A percentile compares a stretch with the other conserved stretches of the same genome.
phyloP scores from a whole-genome alignment of 2,888 invertebrate species.

The Nymphalis c-album region DNA sequence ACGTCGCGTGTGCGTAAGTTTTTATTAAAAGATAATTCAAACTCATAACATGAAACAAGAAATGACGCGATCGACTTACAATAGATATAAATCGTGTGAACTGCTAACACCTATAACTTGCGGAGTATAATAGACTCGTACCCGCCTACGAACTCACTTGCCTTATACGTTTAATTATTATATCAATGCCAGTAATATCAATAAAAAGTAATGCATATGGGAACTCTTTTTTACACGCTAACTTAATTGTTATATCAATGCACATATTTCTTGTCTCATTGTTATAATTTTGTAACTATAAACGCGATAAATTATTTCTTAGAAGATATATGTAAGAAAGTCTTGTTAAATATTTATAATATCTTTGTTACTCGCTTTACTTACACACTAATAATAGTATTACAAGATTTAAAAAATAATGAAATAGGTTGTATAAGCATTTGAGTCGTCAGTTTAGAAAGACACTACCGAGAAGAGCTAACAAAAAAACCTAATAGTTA shows the following conservation, averaged over 20 bases:
- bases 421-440: too few species aligned
- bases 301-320: background rate
- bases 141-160: conserved; percentile 25
- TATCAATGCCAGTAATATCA: conserved; percentile 20
- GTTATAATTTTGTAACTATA: background rate
- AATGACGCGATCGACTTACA: conserved; percentile 37
- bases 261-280: background rate
- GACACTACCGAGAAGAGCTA: too few species aligned
- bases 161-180: conserved; percentile 30
- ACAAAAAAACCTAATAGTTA: too few species aligned
- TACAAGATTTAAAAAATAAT: too few species aligned
- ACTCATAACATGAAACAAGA: conserved; percentile 32
- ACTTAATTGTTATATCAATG: conserved; percentile 2
- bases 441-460: too few species aligned
- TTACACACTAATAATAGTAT: too few species aligned
- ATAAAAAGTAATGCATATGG: conserved; percentile 13
- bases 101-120: conserved; percentile 34
- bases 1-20: conserved; percentile 36
- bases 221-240: background rate
- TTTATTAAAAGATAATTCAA: conserved; percentile 29
- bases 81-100: conserved; percentile 40
- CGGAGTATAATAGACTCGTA: conserved; percentile 27
- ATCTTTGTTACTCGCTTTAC: too few species aligned
- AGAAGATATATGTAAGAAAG: background rate
- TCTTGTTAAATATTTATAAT: too few species aligned